Conservation (phyloP, 2,113 vertebrate genomes). For the Scytalopus superciliaris region DNA sequence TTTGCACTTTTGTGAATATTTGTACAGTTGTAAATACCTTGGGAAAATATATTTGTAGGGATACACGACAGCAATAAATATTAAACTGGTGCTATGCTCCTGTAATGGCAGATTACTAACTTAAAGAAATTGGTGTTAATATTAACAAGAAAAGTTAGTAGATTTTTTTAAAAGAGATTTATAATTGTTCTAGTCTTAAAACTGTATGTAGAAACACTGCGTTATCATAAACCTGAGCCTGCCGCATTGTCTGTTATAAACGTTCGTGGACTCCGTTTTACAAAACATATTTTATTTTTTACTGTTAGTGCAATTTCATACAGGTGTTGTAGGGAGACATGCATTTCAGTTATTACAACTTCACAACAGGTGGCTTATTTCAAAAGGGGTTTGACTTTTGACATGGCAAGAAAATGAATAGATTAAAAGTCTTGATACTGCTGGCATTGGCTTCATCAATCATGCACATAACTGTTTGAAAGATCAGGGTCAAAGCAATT, state of each 20-base stretch:
- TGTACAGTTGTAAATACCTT: conserved; percentile 82
- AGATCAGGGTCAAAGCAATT: not conserved
- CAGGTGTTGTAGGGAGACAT: not conserved
- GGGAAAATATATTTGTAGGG: conserved; percentile 81
- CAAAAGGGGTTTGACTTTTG: conserved; percentile 1
- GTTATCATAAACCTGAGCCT: conserved; percentile 32
- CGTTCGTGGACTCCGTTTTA: not conserved
- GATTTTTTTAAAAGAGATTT: conserved; percentile 55
- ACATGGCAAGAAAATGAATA: not conserved
- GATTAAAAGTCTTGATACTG: not conserved
- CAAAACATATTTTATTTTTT: not conserved
- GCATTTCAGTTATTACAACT: not conserved
- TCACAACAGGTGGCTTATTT: conserved; percentile 11
- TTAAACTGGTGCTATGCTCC: conserved; percentile 71
- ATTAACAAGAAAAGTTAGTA: conserved; percentile 61
- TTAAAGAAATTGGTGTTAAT: conserved; percentile 70
- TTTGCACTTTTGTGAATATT: conserved; percentile 86
- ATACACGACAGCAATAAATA: conserved; percentile 77
- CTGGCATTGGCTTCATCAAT: not conserved
- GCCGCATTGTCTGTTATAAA: conserved; percentile 14
- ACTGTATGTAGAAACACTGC: conserved; percentile 50
- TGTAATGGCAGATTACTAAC: conserved; percentile 71
- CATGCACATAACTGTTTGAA: not conserved
- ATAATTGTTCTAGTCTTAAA: conserved; percentile 63
- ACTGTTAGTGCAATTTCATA: conserved; percentile 39